These are phyloP conservation scores for Papilio elwesi DNA, from an alignment of 2,888 invertebrate genomes.

Conservation along the genomic window DNA sequence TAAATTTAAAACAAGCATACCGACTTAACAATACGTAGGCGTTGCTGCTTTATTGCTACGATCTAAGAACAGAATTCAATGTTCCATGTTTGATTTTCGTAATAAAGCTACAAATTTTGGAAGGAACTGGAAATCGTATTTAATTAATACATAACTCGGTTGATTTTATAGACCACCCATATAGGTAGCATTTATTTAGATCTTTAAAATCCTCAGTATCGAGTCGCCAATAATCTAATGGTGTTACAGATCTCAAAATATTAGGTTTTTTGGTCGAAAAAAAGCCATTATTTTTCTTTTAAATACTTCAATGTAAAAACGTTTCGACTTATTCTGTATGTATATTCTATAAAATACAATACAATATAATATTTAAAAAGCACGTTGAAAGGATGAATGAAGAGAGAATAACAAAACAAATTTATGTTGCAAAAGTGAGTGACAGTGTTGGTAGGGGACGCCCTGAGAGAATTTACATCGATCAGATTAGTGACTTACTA, in stretches of 20 bases:
- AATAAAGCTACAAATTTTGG: constrained; percentile 37
- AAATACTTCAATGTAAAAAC: too few relatives aligned
- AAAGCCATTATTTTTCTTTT: too few relatives aligned
- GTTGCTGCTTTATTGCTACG: constrained; percentile 54
- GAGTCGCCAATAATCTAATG: background rate
- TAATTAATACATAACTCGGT: background rate
- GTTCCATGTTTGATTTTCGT: constrained; percentile 30
- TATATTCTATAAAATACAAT: too few relatives aligned
- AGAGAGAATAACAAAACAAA: too few relatives aligned
- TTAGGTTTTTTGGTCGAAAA: background rate
- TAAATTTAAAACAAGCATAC: constrained; percentile 59
- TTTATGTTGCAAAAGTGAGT: too few relatives aligned
- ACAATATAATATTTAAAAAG: too few relatives aligned
- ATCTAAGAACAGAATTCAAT: constrained; percentile 21
- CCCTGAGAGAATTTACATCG: too few relatives aligned
- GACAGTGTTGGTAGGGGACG: too few relatives aligned
- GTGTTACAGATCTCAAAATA: background rate
- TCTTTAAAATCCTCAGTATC: background rate
- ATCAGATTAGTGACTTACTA: too few relatives aligned
- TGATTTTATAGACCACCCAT: constrained; percentile 6
- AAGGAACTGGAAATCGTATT: constrained; percentile 20
- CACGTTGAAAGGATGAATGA: too few relatives aligned
- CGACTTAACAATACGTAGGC: constrained; percentile 59
- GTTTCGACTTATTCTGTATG: too few relatives aligned
- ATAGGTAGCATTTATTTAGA: background rate